Conservation (phyloP, 2,888 invertebrate species). For the Marasmarcha lunaedactyla region DNA sequence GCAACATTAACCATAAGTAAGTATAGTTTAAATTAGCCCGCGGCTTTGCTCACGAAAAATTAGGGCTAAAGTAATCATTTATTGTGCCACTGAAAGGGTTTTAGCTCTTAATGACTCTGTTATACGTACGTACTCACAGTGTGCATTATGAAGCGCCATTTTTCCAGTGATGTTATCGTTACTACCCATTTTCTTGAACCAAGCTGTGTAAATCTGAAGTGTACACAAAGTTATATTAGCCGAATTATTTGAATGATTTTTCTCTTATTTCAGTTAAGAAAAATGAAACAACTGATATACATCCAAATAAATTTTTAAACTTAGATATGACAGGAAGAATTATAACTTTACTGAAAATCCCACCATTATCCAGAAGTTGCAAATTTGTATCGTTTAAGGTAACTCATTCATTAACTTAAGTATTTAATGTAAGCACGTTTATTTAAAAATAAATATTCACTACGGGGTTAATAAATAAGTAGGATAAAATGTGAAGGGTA, state of each 20-base stretch:
- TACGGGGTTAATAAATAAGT: neutral
- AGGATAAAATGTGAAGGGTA: too few relatives aligned
- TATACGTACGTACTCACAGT: too few relatives aligned
- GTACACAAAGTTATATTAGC: neutral
- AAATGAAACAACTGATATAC: slow-evolving; percentile 21
- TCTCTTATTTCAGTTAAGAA: slow-evolving; percentile 47
- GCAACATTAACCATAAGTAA: slow-evolving; percentile 66
- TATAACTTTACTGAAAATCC: slow-evolving; percentile 34
- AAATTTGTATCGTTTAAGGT: slow-evolving; percentile 40
- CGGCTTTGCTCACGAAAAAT: too few relatives aligned
- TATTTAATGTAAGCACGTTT: slow-evolving; percentile 30
- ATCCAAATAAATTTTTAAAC: slow-evolving; percentile 33
- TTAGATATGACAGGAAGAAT: slow-evolving; percentile 39
- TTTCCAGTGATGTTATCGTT: too few relatives aligned
- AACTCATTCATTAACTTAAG: slow-evolving; percentile 20
- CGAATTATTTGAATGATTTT: neutral
- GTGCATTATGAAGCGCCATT: too few relatives aligned
- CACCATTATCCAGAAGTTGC: slow-evolving; percentile 31
- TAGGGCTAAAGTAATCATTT: neutral
- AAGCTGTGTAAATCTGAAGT: too few relatives aligned
- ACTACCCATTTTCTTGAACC: too few relatives aligned
- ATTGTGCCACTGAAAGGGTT: neutral
- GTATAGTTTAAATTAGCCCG: too few relatives aligned
- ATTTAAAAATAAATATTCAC: neutral
- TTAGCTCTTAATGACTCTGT: too few relatives aligned